Base-by-base conservation (phyloP, 2,797 vertebrate genomes). In the Channallabes apus region DNA sequence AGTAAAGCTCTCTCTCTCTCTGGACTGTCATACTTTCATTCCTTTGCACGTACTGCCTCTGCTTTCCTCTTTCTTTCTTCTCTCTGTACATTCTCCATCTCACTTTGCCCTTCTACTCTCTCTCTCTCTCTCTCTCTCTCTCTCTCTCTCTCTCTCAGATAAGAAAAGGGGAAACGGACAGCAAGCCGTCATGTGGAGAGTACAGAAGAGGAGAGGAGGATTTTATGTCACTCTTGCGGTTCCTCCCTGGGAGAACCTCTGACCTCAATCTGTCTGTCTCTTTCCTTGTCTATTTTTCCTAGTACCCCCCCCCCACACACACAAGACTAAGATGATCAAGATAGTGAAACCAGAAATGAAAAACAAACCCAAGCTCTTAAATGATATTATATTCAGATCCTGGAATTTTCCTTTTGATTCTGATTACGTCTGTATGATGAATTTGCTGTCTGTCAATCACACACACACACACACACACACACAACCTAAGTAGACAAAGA, bases 191-290 rank as follows among this genome's bases (percentile, higher is more conserved):
- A 82, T 35, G 84, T 64, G 84, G 24, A 72, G 6, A 78, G 65
- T 15, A 17, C 51, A 80, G 32, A 64, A 75, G 46, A 64, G 54
- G 61, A 75, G 67, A 41, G 32, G 61, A 67, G 73, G 58, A 62
- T 86, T 80, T 72, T 27, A 76, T 79, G 65, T 85, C 84, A 83
- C 82, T 86, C 41, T 79, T 83, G 67, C 75, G 4, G 85, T 64
- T 86, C 46, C 58, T 86, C 82, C 86, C 61, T 68, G 20, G 68
- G 78, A 86, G 68, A 86, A 86, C 82, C 68, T 72, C 29, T 84
- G 76, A 86, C 86, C 82, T 76, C 46, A 84, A 80, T 86, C 76
- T 80, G 82, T 86, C 86, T 72, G 67, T 80, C 84, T 80, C 65
- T 62, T 38, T 61, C n/a, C 59, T 32, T 65, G 58, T 86, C 85